Evolutionary conservation across 1,140 invertebrate species (phyloP), one percentile per base, ranked within the genome.

Genomic region (Brachionus angularis): DNA sequence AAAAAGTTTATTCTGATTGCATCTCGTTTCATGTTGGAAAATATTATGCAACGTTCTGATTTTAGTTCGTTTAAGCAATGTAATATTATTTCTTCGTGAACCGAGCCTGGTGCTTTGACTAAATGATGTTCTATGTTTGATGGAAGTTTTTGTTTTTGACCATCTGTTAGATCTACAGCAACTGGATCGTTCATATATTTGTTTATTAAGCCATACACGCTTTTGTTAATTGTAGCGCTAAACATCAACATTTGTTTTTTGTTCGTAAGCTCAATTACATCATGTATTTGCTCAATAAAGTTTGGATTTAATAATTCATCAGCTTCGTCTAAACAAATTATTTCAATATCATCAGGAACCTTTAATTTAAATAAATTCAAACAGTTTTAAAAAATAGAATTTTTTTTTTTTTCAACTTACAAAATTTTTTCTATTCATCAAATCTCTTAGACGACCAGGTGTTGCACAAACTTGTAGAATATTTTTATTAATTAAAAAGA

Each of bases 241-340:
- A 70, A 70, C 31, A 70, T 50, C 12, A 70, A 18, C 67, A 70
- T 70, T 52, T 70, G 67, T n/a, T 39, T 36, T 70, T 70, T 53
- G 25, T 21, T 29, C 12, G 62, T 47, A 39, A 50, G 34, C 36
- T 67, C 62, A 23, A 67, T 67, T 21, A 67, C 42, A 67, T 67
- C 42, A 67, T 67, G 42, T 34, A 67, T 67, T 67, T 67, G 62
- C 29, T 67, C 62, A 3, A 33, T 14, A 25, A 70, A 70, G 21
- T 50, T 50, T 7, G 46, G 46, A 52, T 50, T 50, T n/a, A 70
- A 33, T 12, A 70, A 18, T 44, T 50, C 46, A 53, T 70, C 67
- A 44, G 46, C 67, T 52, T 70, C 67, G 18, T 70, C 67, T 29
- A 70, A 34, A 42, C 46, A 50, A 23, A 70, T 42, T 16, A 70